Base-by-base conservation (phyloP, 2,797 vertebrate genomes). In the Enoplosus armatus region DNA sequence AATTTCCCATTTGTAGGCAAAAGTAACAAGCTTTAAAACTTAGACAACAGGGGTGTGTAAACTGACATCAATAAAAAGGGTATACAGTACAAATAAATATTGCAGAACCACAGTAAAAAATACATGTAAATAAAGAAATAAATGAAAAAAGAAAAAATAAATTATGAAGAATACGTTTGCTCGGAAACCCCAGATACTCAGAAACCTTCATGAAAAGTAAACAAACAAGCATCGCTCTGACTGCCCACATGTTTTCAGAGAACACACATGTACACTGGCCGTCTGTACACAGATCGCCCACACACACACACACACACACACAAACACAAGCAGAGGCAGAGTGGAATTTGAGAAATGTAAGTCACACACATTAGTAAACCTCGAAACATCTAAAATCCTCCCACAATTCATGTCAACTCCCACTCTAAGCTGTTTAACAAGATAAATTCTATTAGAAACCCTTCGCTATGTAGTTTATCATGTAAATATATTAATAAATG, bases 261-360 rank as follows among this genome's bases (percentile, higher is more conserved):
- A 82, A 80, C 74, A 87, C 87, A 85, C 11, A 72, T 71, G 78
- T 50, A 90, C 86, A 88, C 84, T 82, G 80, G 79, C 62, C 96
- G 96, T 88, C 84, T 88, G 87, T 89, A 88, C 87, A 90, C 84
- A 90, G 56, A 85, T 69, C 18, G 0, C 85, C 80, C 84, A 67
- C 79, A 6, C 74, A 68, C 79, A 72, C 72, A 69, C 80, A 76
- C 74, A 47, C 75, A 75, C 72, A 71, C 51, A 55, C 45, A 81
- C 33, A 37, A 9, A 71, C 73, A 82, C 4, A 84, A 41, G 76
- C 87, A 82, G 78, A 86, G 85, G 90, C 79, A 70, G 80, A 66
- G 58, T 61, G 90, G 91, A 91, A 93, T 94, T 63, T 89, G 16
- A 89, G 72, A 84, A 86, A 93, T 91, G 86, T 79, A 78, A 73